phyloP scores from a whole-genome alignment of 2,113 vertebrate genomes.

The Mormoops blainvillei region DNA sequence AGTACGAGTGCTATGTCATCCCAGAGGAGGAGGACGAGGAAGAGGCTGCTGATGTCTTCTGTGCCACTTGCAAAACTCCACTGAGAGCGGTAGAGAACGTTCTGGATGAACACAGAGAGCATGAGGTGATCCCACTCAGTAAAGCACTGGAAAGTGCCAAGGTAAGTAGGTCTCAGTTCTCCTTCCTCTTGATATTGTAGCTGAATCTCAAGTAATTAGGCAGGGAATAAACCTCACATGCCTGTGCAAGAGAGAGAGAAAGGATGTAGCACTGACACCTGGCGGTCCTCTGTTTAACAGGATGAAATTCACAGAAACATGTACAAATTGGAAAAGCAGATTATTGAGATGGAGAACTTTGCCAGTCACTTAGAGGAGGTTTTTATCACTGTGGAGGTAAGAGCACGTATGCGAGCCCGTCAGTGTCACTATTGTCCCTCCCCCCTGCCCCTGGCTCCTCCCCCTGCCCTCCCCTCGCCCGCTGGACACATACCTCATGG shows the following conservation, averaged over 20 bases:
- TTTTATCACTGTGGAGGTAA: constrained; percentile 96
- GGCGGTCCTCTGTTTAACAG: constrained; percentile 72
- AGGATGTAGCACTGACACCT: not conserved
- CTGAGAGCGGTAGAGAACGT: constrained; percentile 75
- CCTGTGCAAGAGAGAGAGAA: not conserved
- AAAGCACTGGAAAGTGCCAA: constrained; percentile 79
- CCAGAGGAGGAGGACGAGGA: constrained; percentile 74
- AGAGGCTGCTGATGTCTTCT: constrained; percentile 77
- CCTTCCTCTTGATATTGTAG: not conserved
- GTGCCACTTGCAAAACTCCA: constrained; percentile 80
- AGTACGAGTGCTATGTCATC: constrained; percentile 56
- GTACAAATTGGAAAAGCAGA: constrained; percentile 86
- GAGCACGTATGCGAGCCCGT: fast-evolving
- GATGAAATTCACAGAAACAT: constrained; percentile 83
- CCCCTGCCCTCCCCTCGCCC: too few relatives aligned
- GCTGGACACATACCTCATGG: too few relatives aligned
- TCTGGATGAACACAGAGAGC: constrained; percentile 76
- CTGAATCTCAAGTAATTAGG: not conserved
- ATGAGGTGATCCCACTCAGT: constrained; percentile 78
- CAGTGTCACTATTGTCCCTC: not conserved
- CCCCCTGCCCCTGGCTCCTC: not conserved
- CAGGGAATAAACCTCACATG: not conserved
- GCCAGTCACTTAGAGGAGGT: constrained; percentile 95
- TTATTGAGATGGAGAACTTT: constrained; percentile 93
- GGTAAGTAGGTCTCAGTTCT: constrained; percentile 68